phyloP scores from a whole-genome alignment of 2,797 vertebrate species.

The Sebastes ruberrimus region DNA sequence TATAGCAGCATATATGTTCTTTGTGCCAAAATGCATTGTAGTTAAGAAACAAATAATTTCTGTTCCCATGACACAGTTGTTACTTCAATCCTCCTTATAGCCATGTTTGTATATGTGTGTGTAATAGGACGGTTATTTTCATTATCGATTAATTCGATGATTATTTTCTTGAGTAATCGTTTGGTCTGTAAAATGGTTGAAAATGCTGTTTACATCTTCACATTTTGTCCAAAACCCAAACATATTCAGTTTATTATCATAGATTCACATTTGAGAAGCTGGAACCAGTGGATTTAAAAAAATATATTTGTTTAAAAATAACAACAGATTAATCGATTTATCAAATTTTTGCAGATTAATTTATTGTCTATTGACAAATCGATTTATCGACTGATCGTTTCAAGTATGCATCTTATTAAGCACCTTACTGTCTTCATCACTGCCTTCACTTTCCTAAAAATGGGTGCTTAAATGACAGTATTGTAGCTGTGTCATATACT shows the following conservation, averaged over 20 bases:
- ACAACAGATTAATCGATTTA: neutral
- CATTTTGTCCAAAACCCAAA: neutral
- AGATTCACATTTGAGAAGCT: neutral
- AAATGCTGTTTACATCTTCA: neutral
- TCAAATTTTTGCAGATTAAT: neutral
- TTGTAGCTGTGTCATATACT: conserved; percentile 4
- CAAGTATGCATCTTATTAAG: neutral
- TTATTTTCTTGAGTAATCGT: neutral
- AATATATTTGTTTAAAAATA: too few species aligned
- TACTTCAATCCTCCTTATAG: neutral
- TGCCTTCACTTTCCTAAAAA: conserved; percentile 25
- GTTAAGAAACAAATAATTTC: neutral
- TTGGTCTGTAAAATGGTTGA: neutral
- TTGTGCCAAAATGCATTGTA: neutral
- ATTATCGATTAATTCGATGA: neutral
- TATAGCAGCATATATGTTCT: neutral
- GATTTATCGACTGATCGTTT: neutral
- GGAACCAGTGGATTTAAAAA: neutral
- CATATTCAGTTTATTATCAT: neutral
- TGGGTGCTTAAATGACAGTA: conserved; percentile 12
- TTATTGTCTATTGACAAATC: neutral
- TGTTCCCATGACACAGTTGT: neutral
- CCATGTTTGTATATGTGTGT: neutral
- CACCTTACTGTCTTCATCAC: neutral
- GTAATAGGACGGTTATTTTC: neutral